These are phyloP conservation scores for Apogon talboti DNA, from an alignment of 2,797 vertebrate genomes.

Conservation along the genomic window DNA sequence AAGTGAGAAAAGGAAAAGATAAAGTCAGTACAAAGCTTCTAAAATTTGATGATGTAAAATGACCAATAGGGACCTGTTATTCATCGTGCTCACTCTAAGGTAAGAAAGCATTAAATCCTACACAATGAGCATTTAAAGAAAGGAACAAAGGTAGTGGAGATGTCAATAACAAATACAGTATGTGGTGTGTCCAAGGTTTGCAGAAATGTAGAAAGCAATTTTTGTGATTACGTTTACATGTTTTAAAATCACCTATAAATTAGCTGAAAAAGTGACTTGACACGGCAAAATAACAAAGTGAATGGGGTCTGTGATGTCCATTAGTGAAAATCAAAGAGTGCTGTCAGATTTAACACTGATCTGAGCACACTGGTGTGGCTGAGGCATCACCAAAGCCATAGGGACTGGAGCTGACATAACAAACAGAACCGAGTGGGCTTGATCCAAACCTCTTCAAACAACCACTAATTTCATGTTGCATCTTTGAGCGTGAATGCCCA, in stretches of 20 bases:
- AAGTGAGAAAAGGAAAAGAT: too few species aligned
- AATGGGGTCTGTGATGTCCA: constrained; percentile 24
- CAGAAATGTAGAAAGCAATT: too few species aligned
- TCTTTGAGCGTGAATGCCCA: constrained; percentile 70
- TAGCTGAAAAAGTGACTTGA: constrained; percentile 7
- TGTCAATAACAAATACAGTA: too few species aligned
- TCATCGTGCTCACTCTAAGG: too few species aligned
- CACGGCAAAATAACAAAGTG: constrained; percentile 11
- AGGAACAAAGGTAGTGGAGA: too few species aligned
- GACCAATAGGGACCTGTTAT: too few species aligned
- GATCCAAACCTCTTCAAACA: constrained; percentile 64
- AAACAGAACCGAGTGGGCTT: constrained; percentile 49
- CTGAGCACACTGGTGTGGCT: constrained; percentile 7
- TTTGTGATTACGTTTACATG: too few species aligned
- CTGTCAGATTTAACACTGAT: constrained; percentile 35
- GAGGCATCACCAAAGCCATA: constrained; percentile 43
- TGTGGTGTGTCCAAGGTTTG: too few species aligned
- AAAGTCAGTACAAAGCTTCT: too few species aligned
- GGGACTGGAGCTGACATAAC: constrained; percentile 56
- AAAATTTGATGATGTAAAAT: too few species aligned
- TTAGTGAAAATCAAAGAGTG: constrained; percentile 45
- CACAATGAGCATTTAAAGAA: too few species aligned
- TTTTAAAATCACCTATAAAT: neutral
- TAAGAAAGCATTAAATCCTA: too few species aligned
- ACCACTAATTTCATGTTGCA: constrained; percentile 66